A percentile compares a stretch with the other conserved stretches of the same genome.
Evolutionary conservation across 2,113 vertebrate genomes (phyloP).

Genomic region (Erythrocercus mccallii): DNA sequence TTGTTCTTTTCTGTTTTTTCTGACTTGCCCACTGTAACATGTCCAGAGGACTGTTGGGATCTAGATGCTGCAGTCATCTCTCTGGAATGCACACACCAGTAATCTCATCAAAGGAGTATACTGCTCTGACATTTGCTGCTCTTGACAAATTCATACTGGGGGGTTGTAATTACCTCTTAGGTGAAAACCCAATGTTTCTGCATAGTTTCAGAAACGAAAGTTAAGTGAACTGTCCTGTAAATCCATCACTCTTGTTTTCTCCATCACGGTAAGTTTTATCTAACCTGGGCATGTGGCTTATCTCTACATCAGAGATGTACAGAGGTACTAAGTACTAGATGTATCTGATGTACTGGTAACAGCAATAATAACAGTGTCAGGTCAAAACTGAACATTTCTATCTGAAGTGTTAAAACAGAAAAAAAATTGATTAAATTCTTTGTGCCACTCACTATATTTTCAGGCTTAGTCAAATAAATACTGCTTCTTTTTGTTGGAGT

Average conservation of each 20-base stretch:
- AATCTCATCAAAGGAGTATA: background rate
- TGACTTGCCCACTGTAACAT: accelerated
- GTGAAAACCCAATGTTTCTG: background rate
- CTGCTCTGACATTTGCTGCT: background rate
- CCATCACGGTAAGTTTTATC: background rate
- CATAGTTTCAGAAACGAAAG: background rate
- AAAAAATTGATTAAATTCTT: background rate
- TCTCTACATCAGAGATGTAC: background rate
- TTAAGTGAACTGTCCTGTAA: background rate
- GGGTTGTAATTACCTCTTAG: background rate
- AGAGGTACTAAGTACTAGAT: background rate
- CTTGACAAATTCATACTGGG: background rate
- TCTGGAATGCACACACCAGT: background rate
- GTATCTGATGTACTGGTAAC: background rate
- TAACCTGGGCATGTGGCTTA: background rate
- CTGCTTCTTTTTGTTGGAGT: too few relatives aligned
- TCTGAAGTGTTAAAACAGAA: background rate
- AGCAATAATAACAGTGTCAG: background rate
- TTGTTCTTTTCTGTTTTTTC: background rate
- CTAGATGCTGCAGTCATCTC: background rate
- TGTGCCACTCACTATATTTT: background rate
- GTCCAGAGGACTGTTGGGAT: background rate
- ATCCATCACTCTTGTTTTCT: background rate
- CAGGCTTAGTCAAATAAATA: background rate
- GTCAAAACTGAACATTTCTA: background rate